Evolutionary conservation across 2,113 vertebrate genomes (phyloP).

Genomic region (Syngnathoides biaculeatus): DNA sequence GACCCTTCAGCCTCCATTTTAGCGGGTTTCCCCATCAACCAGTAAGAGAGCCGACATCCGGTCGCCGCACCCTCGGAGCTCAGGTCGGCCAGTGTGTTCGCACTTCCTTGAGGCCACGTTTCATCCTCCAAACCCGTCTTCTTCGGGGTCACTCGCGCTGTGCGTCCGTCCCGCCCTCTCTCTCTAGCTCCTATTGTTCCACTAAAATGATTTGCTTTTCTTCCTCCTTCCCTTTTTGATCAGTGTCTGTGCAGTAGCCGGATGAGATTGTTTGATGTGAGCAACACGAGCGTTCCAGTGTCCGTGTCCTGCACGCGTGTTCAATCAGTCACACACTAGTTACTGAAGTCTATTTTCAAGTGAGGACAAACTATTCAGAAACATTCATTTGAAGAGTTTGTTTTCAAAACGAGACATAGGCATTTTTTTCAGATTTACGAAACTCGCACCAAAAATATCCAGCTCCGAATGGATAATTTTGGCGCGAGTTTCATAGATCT

Average conservation of each 20-base stretch:
- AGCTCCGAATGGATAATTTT: no score
- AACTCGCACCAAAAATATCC: no score
- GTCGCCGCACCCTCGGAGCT: slow-evolving; percentile 35
- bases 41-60: slow-evolving; percentile 41
- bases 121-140: slow-evolving; percentile 41
- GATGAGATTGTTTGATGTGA: slow-evolving; percentile 57
- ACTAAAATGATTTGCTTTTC: slow-evolving; percentile 64
- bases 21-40: no score
- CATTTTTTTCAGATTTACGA: no score
- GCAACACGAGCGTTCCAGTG: slow-evolving; percentile 4
- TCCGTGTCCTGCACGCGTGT: slow-evolving; percentile 30
- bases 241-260: slow-evolving; percentile 64
- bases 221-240: slow-evolving; percentile 29
- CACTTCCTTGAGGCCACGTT: slow-evolving; percentile 54
- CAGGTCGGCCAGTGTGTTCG: slow-evolving; percentile 47
- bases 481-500: no score
- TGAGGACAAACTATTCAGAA: slow-evolving; percentile 10
- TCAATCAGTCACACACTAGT: not conserved
- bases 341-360: not conserved
- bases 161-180: slow-evolving; percentile 44
- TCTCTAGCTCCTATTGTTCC: slow-evolving; percentile 48
- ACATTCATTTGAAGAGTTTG: no score
- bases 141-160: slow-evolving; percentile 46
- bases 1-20: slow-evolving; percentile 14
- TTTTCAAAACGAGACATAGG: no score